These are phyloP conservation scores for Hesperia comma DNA, from an alignment of 2,888 invertebrate genomes.

Conservation along the genomic window DNA sequence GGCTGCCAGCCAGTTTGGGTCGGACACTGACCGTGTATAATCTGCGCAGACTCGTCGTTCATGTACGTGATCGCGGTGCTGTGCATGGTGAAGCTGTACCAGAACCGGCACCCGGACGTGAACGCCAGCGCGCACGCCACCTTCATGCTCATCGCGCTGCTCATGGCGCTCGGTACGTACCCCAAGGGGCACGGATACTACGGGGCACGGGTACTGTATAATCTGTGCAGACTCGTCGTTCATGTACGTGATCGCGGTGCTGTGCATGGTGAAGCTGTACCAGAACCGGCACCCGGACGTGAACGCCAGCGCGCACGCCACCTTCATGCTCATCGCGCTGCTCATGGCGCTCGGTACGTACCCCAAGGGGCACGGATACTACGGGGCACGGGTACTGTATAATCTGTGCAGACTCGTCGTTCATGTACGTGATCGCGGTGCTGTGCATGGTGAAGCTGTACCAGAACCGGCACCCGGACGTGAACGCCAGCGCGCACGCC, in stretches of 20 bases:
- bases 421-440: slow-evolving; percentile 96
- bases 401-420: slow-evolving; percentile 89
- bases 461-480: slow-evolving; percentile 94
- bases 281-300: slow-evolving; percentile 95
- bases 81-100: slow-evolving; percentile 94
- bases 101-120: slow-evolving; percentile 94
- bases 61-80: slow-evolving; percentile 96
- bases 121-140: slow-evolving; percentile 92
- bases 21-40: no score
- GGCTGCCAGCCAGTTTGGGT: no score
- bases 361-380: not conserved
- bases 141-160: slow-evolving; percentile 90
- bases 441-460: slow-evolving; percentile 94
- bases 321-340: slow-evolving; percentile 90
- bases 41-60: slow-evolving; percentile 96
- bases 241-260: slow-evolving; percentile 95
- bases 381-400: no score
- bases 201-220: no score
- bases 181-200: not conserved
- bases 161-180: slow-evolving; percentile 86
- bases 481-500: slow-evolving; percentile 92
- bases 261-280: slow-evolving; percentile 94
- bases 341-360: slow-evolving; percentile 87
- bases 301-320: slow-evolving; percentile 91
- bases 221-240: slow-evolving; percentile 96